phyloP scores from a whole-genome alignment of 2,113 vertebrate species.

The Excalfactoria chinensis region DNA sequence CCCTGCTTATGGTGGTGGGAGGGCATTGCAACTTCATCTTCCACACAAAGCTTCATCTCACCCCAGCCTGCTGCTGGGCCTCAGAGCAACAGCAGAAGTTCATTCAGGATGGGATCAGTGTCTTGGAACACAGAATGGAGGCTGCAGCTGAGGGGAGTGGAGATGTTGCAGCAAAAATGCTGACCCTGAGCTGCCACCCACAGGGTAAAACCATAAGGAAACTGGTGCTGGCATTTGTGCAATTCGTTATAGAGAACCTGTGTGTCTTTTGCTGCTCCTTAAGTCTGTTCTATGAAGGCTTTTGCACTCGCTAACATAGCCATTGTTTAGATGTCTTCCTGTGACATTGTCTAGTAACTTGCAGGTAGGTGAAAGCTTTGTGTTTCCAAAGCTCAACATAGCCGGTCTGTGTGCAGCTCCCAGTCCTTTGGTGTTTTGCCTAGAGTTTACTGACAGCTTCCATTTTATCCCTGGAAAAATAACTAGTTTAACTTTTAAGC shows the following conservation, averaged over 20 bases:
- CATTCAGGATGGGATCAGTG: background rate
- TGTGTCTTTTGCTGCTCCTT: background rate
- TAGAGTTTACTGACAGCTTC: constrained; percentile 4
- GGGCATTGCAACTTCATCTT: background rate
- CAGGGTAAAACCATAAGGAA: accelerated
- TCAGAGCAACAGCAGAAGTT: background rate
- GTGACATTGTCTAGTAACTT: accelerated
- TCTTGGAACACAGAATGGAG: accelerated
- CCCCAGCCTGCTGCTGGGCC: background rate
- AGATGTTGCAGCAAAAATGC: background rate
- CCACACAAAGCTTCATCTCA: background rate
- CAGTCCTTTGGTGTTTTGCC: background rate
- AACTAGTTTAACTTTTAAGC: background rate
- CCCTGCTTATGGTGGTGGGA: background rate
- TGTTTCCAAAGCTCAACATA: background rate
- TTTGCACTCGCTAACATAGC: background rate
- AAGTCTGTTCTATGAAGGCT: background rate
- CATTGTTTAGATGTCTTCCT: background rate
- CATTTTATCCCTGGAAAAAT: constrained; percentile 27
- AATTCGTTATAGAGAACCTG: accelerated
- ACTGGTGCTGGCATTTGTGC: background rate
- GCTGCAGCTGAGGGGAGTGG: background rate
- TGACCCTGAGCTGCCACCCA: accelerated
- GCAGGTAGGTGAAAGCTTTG: background rate
- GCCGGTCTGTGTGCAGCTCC: background rate